Conservation (phyloP, 2,797 vertebrate genomes). For the Tragopan temminckii region DNA sequence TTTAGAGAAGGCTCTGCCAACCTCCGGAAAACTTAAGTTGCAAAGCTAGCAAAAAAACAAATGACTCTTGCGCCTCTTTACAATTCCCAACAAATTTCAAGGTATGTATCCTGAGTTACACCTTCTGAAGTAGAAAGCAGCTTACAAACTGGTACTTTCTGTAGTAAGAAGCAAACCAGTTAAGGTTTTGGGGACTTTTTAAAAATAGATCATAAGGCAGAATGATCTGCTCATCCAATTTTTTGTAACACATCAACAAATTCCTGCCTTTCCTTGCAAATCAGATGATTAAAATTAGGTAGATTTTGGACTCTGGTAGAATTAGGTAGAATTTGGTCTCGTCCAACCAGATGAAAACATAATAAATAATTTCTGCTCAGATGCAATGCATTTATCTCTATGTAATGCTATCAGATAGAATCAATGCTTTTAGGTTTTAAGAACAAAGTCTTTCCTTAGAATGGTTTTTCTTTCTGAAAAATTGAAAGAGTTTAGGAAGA, state of each 20-base stretch:
- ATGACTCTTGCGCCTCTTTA: neutral
- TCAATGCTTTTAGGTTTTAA: conserved; percentile 47
- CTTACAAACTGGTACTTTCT: neutral
- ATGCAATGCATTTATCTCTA: conserved; percentile 56
- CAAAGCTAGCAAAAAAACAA: neutral
- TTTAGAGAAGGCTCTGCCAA: neutral
- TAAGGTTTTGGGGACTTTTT: neutral
- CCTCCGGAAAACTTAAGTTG: neutral
- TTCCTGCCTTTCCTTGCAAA: conserved; percentile 28
- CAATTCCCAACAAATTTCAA: neutral
- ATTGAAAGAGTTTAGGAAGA: conserved; percentile 44
- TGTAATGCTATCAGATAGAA: conserved; percentile 48
- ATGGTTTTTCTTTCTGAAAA: conserved; percentile 26
- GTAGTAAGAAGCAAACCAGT: neutral
- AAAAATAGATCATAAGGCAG: neutral
- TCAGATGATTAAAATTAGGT: conserved; percentile 20
- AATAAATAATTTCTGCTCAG: conserved; percentile 54
- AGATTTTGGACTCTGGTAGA: conserved; percentile 49
- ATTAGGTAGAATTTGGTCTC: conserved; percentile 40
- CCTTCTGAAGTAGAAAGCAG: neutral
- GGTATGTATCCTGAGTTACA: neutral
- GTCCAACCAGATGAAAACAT: conserved; percentile 39
- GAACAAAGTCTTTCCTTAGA: conserved; percentile 32
- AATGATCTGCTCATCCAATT: neutral
- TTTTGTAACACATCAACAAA: conserved; percentile 32